Percentiles rank a stretch among this genome's conserved stretches.
Conservation (phyloP, 1,140 invertebrate genomes). For the Galleria mellonella region DNA sequence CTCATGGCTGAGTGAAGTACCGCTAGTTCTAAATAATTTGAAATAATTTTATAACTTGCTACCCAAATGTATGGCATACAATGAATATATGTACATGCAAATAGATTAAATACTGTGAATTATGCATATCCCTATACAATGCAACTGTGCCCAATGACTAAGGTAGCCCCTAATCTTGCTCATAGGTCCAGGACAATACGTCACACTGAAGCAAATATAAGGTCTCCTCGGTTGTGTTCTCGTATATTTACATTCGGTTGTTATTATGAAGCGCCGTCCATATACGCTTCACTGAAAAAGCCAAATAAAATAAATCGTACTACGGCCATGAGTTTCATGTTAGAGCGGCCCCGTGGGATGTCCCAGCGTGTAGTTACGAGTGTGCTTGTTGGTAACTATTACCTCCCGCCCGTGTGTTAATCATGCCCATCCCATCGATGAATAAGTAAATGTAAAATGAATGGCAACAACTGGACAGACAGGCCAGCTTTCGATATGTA, state of each 20-base stretch:
- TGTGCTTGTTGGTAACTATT: constrained; percentile 15
- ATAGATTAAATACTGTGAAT: constrained; percentile 28
- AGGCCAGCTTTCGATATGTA: constrained; percentile 18
- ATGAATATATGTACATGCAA: constrained; percentile 34
- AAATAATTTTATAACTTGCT: neutral
- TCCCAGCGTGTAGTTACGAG: constrained; percentile 3
- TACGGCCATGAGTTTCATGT: constrained; percentile 24
- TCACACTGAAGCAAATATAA: constrained; percentile 71
- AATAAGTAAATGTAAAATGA: constrained; percentile 22
- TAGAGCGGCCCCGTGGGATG: constrained; percentile 6
- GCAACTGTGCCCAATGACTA: constrained; percentile 72
- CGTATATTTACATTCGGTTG: constrained; percentile 49
- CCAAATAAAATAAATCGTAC: constrained; percentile 25
- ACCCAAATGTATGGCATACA: neutral
- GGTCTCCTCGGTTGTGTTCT: constrained; percentile 27
- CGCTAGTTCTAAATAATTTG: neutral
- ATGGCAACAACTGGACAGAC: constrained; percentile 16
- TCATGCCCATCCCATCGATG: constrained; percentile 18
- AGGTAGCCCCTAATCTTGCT: constrained; percentile 35
- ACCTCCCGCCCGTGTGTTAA: constrained; percentile 15
- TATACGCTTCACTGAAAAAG: constrained; percentile 46
- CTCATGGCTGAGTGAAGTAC: constrained; percentile 10
- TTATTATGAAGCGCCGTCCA: constrained; percentile 45
- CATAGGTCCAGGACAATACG: constrained; percentile 54
- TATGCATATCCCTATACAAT: constrained; percentile 68